phyloP scores from a whole-genome alignment of 2,797 vertebrate species.

The Lacerta viridis region DNA sequence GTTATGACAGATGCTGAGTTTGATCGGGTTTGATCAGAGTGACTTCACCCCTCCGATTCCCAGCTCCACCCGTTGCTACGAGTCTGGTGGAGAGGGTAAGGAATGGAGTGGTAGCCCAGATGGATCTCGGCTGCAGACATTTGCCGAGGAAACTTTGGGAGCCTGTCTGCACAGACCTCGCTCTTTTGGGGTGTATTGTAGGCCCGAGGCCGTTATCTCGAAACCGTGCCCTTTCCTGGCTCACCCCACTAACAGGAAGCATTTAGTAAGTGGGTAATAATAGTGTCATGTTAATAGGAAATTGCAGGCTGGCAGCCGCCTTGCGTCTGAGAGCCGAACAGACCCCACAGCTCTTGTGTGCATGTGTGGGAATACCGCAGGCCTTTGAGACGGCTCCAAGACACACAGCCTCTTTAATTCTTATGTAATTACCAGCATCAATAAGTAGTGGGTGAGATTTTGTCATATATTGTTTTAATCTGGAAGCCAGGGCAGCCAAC shows the following conservation, averaged over 20 bases:
- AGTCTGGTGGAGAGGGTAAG: neutral
- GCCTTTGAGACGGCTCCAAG: constrained; percentile 67
- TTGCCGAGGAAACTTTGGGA: neutral
- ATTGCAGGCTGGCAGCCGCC: constrained; percentile 62
- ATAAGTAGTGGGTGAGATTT: constrained; percentile 49
- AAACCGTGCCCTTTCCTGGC: constrained; percentile 55
- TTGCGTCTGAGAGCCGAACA: constrained; percentile 18
- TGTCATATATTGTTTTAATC: constrained; percentile 70
- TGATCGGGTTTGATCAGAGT: neutral
- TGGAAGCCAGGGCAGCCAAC: constrained; percentile 60
- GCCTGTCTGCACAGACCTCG: constrained; percentile 39
- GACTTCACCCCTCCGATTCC: neutral
- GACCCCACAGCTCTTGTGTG: constrained; percentile 70
- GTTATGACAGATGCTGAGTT: constrained; percentile 28
- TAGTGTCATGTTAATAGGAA: constrained; percentile 60
- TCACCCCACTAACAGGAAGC: constrained; percentile 29
- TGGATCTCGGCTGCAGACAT: neutral
- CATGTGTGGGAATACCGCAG: constrained; percentile 74
- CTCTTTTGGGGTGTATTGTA: constrained; percentile 6
- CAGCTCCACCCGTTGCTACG: neutral
- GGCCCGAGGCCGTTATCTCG: constrained; percentile 50
- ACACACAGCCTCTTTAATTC: constrained; percentile 63
- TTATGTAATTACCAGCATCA: constrained; percentile 67
- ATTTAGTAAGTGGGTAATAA: constrained; percentile 69
- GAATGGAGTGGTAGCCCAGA: neutral